Percentiles rank a stretch among this genome's conserved stretches.
These are phyloP conservation scores for Emberiza fucata DNA, from an alignment of 2,113 vertebrate genomes.

Conservation along the genomic window DNA sequence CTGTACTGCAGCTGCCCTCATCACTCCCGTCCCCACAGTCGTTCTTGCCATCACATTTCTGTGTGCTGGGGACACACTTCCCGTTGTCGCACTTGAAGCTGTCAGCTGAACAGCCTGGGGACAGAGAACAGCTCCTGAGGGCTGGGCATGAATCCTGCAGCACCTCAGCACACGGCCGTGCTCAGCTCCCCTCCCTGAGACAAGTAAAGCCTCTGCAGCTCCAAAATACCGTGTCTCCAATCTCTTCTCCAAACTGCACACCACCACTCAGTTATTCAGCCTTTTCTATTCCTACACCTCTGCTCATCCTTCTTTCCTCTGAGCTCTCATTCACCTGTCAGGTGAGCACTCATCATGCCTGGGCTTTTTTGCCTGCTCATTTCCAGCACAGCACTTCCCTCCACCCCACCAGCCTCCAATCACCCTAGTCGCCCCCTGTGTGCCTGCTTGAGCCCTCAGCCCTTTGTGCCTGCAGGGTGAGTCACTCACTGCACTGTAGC, in stretches of 20 bases:
- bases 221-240: not conserved
- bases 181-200: accelerated
- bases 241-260: not conserved
- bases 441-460: not conserved
- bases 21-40: constrained; percentile 85
- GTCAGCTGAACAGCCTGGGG: constrained; percentile 58
- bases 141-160: not conserved
- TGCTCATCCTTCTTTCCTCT: not conserved
- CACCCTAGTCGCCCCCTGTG: accelerated
- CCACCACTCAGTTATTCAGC: not conserved
- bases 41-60: constrained; percentile 74
- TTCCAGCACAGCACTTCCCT: not conserved
- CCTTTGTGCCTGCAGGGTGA: accelerated
- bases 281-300: not conserved
- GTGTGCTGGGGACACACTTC: constrained; percentile 75
- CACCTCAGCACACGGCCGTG: accelerated
- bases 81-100: constrained; percentile 73
- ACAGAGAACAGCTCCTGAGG: not conserved
- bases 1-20: constrained; percentile 73
- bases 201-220: not conserved
- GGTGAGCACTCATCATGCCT: not conserved
- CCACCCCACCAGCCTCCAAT: accelerated
- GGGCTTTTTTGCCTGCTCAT: not conserved
- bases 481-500: constrained; percentile 80
- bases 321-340: not conserved